phyloP scores from a whole-genome alignment of 37 sponge, comb jelly and placozoan species.

The Eunapius fragilis region DNA sequence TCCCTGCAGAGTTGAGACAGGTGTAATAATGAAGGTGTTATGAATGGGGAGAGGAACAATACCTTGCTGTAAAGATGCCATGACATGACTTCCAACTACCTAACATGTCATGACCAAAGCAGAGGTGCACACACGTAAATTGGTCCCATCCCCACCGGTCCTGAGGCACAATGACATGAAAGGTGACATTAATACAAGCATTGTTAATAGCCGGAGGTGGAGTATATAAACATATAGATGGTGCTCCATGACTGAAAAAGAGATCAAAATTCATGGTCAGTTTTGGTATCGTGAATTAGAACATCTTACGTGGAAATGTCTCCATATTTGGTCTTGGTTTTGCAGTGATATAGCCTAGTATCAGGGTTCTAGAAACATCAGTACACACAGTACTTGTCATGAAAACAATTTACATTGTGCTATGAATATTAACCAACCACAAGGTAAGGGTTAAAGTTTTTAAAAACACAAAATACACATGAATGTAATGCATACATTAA shows the following conservation, averaged over 20 bases:
- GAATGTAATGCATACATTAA: too few species aligned
- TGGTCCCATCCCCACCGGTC: neutral
- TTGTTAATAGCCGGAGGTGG: neutral
- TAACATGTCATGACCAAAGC: neutral
- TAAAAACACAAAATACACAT: too few species aligned
- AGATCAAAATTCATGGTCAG: neutral
- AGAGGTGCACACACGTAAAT: neutral
- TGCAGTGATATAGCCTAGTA: neutral
- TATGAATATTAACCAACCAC: too few species aligned
- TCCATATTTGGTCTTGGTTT: neutral
- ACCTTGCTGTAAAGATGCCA: neutral
- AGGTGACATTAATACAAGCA: neutral
- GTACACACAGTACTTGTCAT: too few species aligned
- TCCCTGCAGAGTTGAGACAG: neutral
- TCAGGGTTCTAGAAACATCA: neutral
- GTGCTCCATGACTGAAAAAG: neutral
- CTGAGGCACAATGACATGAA: neutral
- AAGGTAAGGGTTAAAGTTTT: too few species aligned
- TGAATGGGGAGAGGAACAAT: neutral
- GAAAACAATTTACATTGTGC: too few species aligned
- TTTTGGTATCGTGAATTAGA: neutral
- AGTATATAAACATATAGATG: neutral
- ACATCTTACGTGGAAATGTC: neutral
- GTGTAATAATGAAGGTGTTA: too few species aligned
- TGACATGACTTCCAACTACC: neutral